A percentile compares a stretch with the other conserved stretches of the same genome.
phyloP scores from a whole-genome alignment of 2,888 invertebrate genomes.

The Folsomia manolachei region DNA sequence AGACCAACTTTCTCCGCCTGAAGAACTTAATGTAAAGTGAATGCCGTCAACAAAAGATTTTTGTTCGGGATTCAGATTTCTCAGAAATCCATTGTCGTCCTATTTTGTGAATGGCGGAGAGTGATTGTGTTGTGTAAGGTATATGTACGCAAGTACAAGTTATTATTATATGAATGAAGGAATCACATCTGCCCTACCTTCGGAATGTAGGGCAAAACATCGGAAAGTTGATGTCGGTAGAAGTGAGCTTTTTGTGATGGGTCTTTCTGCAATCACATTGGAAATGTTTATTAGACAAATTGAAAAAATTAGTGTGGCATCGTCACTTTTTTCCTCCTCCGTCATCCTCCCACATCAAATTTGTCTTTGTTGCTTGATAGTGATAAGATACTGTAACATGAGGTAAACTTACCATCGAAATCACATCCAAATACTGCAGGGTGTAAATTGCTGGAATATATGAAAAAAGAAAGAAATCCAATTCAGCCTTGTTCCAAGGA shows the following conservation, averaged over 20 bases:
- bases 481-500: no score
- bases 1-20: neutral
- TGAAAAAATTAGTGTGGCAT: no score
- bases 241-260: slow-evolving; percentile 64
- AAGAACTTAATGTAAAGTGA: no score
- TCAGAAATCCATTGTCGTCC: slow-evolving; percentile 2
- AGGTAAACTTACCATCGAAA: slow-evolving; percentile 70
- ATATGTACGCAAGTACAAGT: no score
- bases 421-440: slow-evolving; percentile 86
- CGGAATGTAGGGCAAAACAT: slow-evolving; percentile 82
- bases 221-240: slow-evolving; percentile 80
- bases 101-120: neutral
- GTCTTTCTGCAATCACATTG: no score
- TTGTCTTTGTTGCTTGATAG: slow-evolving; percentile 61
- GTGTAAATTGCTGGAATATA: slow-evolving; percentile 74
- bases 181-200: no score
- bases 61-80: neutral
- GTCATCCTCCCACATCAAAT: neutral
- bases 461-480: no score
- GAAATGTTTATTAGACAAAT: neutral
- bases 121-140: no score
- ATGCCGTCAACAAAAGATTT: no score
- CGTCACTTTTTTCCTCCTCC: neutral
- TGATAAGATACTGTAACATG: slow-evolving; percentile 62
- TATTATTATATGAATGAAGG: no score